These are phyloP conservation scores for Camptogramma bilineatum DNA, from an alignment of 2,888 invertebrate genomes.

Conservation along the genomic window DNA sequence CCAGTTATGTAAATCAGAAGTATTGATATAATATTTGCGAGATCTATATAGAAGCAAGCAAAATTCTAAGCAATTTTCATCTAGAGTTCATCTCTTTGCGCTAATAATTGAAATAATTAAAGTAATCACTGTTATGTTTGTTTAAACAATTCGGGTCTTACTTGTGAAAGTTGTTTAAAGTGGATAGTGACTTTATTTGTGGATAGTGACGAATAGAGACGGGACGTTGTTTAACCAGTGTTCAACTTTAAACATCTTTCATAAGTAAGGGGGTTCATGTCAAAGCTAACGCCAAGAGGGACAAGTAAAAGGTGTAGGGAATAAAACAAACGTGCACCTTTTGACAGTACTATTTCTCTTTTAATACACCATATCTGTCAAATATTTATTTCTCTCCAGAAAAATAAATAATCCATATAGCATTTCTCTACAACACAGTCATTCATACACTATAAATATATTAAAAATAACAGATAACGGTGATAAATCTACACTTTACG, in stretches of 20 bases:
- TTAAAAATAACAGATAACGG: conserved; percentile 64
- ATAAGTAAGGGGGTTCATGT: too few species aligned
- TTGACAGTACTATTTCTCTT: conserved; percentile 67
- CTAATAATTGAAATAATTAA: too few species aligned
- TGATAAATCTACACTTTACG: conserved; percentile 59
- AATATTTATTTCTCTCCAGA: conserved; percentile 67
- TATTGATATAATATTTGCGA: too few species aligned
- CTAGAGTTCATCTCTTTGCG: not conserved
- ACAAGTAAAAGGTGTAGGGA: conserved; percentile 43
- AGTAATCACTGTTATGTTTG: too few species aligned
- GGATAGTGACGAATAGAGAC: too few species aligned
- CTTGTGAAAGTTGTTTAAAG: too few species aligned
- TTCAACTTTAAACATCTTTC: too few species aligned
- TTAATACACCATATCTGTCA: conserved; percentile 60
- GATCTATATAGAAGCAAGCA: too few species aligned
- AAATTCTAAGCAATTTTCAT: not conserved
- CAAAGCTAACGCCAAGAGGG: conserved; percentile 59
- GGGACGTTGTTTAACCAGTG: too few species aligned
- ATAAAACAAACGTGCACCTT: conserved; percentile 76
- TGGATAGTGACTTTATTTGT: too few species aligned
- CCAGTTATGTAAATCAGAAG: too few species aligned
- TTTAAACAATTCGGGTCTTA: too few species aligned
- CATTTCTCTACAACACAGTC: conserved; percentile 62
- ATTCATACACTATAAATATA: conserved; percentile 65
- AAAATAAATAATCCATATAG: conserved; percentile 63